Base-by-base conservation (phyloP, 2,797 vertebrate species). In the Dendrocincla tyrannina region DNA sequence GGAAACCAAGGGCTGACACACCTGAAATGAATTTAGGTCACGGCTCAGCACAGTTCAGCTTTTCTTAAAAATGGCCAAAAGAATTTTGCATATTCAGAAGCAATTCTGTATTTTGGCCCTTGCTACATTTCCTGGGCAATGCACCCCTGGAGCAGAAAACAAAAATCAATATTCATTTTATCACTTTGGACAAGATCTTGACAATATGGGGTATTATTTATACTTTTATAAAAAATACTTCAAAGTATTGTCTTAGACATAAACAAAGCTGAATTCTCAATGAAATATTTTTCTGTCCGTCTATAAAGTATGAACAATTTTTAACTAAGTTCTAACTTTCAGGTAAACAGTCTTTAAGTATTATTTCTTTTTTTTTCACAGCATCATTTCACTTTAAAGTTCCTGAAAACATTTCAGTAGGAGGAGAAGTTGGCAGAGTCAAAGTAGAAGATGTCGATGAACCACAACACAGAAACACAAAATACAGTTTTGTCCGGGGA, bases 401-500 rank as follows among this genome's bases (percentile, higher is more conserved):
- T 52, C 97, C 96, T 15, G 99, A 99, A 96, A 97, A 99, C 78
- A 94, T 97, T 84, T 98, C 97, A 32, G 73, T 98, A 33, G 97
- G 97, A 41, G 97, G 97, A 82, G 96, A 97, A 82, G 96, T 99
- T 16, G 98, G 98, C 33, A 98, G 80, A n/a, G 92, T 99, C 94
- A 88, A 96, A 87, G 87, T 99, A 59, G 96, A 98, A 85, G 99
- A 99, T 91, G 81, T 97, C 42, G 99, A 99, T 18, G 97, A 99
- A 96, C 97, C 98, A n/a, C 98, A 99, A 89, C 99, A 99, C 87
- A 98, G 99, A 96, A 96, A 98, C 33, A 99, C 99, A 12, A 97
- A 95, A 44, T 99, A 99, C 89, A 97, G 52, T 63, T 97, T 99
- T 70, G 86, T 91, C 66, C 95, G 95, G 91, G 97, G 97, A 63